phyloP scores from a whole-genome alignment of 2,113 vertebrate genomes.

The Vimba vimba region DNA sequence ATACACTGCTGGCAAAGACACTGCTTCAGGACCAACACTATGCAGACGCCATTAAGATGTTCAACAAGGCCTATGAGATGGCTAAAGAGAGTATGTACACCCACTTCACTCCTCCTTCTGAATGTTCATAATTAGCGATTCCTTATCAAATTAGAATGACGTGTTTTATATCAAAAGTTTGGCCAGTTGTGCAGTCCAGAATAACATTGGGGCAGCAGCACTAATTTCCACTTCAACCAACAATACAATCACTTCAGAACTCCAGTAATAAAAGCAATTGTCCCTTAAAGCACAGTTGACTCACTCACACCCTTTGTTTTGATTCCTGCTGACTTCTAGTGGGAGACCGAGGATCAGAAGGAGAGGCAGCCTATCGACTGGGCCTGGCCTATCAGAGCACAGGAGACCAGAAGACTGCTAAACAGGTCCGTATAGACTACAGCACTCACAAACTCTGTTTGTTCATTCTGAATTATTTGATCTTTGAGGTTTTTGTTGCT shows the following conservation, averaged over 20 bases:
- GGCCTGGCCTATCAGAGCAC: conserved; percentile 75
- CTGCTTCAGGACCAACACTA: conserved; percentile 78
- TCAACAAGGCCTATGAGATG: conserved; percentile 80
- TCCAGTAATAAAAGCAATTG: not conserved
- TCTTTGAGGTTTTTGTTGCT: not conserved
- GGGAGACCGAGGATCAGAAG: conserved; percentile 72
- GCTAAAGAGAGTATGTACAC: conserved; percentile 81
- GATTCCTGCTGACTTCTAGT: conserved; percentile 62
- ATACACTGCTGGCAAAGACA: conserved; percentile 79
- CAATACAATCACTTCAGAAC: not conserved
- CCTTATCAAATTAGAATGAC: too few species aligned
- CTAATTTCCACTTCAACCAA: not conserved
- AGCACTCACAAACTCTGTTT: not conserved
- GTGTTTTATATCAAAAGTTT: not conserved
- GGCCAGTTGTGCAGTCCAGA: not conserved
- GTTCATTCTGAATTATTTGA: not conserved
- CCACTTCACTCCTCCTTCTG: not conserved
- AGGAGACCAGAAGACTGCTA: conserved; percentile 73
- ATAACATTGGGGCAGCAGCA: not conserved
- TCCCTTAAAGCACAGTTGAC: not conserved
- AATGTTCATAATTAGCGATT: too few species aligned
- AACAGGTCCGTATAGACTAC: conserved; percentile 70
- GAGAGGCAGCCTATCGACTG: conserved; percentile 78
- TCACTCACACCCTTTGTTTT: not conserved
- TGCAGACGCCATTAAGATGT: conserved; percentile 73